Percentiles rank a stretch among this genome's conserved stretches.
Conservation (phyloP, 2,888 invertebrate genomes). For the Sesamia inferens region DNA sequence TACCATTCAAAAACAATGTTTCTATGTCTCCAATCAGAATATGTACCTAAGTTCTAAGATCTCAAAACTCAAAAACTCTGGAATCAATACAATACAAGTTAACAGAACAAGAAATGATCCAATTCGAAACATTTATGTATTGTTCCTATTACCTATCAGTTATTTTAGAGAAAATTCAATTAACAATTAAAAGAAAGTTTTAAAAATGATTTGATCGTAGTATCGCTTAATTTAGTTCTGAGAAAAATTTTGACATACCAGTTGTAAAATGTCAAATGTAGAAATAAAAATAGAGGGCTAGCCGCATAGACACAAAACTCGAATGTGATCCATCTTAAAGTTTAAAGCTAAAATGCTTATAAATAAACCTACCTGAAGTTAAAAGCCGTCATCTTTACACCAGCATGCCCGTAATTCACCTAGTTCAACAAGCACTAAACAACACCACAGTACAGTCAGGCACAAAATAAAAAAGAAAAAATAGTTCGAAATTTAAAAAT, state of each 20-base stretch:
- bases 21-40: background rate
- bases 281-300: background rate
- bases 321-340: slow-evolving; percentile 3
- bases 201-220: background rate
- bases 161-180: background rate
- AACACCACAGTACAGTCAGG: slow-evolving; percentile 74
- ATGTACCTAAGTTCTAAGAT: background rate
- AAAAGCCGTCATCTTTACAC: slow-evolving; percentile 79
- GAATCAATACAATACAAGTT: background rate
- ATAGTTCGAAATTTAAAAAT: slow-evolving; percentile 43
- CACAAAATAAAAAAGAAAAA: slow-evolving; percentile 65
- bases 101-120: background rate
- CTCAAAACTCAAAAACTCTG: too few species aligned
- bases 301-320: background rate
- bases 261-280: background rate
- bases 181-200: background rate
- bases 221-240: background rate
- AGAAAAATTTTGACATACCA: background rate
- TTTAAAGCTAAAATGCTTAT: slow-evolving; percentile 12
- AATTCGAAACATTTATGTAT: background rate
- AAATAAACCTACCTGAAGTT: slow-evolving; percentile 80
- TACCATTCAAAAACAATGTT: background rate
- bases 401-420: slow-evolving; percentile 80
- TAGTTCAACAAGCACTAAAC: slow-evolving; percentile 74
- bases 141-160: background rate